A percentile compares a stretch with the other conserved stretches of the same genome.
These are phyloP conservation scores for Bettongia penicillata DNA, from an alignment of 2,113 vertebrate species.

Conservation along the genomic window DNA sequence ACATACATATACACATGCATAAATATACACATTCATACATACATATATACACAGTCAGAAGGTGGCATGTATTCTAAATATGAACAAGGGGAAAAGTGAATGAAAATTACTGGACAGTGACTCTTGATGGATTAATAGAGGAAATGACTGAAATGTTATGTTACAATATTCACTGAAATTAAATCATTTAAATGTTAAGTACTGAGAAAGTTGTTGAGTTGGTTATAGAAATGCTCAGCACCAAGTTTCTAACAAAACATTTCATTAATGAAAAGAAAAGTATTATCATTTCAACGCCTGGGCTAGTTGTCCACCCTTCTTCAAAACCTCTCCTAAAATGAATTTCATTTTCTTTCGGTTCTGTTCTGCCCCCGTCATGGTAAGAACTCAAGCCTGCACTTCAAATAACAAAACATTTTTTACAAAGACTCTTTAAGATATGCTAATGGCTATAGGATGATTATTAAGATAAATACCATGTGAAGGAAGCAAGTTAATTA, in stretches of 20 bases:
- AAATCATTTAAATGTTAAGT: background rate
- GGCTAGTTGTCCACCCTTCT: constrained; percentile 65
- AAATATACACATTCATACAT: too few relatives aligned
- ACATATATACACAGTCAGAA: background rate
- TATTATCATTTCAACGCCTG: constrained; percentile 21
- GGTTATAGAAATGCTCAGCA: background rate
- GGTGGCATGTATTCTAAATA: background rate
- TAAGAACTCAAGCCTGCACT: constrained; percentile 40
- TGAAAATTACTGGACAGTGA: background rate
- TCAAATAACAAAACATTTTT: constrained; percentile 5
- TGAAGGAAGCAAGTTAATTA: constrained; percentile 82
- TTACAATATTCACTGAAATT: background rate
- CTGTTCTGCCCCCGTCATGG: background rate
- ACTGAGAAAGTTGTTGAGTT: background rate
- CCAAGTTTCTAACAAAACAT: background rate
- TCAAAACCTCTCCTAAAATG: constrained; percentile 55
- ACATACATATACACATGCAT: too few relatives aligned
- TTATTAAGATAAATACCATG: constrained; percentile 81
- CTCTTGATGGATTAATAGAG: background rate
- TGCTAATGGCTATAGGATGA: constrained; percentile 74
- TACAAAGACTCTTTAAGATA: constrained; percentile 64
- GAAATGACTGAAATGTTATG: background rate
- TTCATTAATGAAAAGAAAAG: background rate
- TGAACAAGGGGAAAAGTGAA: background rate
- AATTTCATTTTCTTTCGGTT: constrained; percentile 61